phyloP scores from a whole-genome alignment of 2,797 vertebrate genomes.

The Gymnocypris eckloni region DNA sequence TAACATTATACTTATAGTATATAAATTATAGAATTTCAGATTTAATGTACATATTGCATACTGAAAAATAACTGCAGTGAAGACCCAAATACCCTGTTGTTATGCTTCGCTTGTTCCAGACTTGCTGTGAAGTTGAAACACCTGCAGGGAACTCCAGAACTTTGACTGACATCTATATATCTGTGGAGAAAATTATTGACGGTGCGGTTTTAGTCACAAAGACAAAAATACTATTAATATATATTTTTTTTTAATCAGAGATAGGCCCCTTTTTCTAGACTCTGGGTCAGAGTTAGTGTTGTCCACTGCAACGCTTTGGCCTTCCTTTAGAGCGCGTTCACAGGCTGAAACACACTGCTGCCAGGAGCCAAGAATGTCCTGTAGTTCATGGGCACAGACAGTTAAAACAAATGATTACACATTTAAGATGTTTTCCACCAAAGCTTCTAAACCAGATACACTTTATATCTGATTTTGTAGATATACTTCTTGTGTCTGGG shows the following conservation, averaged over 20 bases:
- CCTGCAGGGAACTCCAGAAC: slow-evolving; percentile 80
- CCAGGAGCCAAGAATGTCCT: slow-evolving; percentile 91
- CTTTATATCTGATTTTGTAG: background rate
- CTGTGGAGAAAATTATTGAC: slow-evolving; percentile 69
- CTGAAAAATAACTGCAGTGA: background rate
- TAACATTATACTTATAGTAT: too few species aligned
- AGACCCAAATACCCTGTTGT: slow-evolving; percentile 74
- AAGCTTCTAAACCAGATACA: background rate
- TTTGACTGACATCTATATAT: slow-evolving; percentile 82
- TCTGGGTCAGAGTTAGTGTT: slow-evolving; percentile 89
- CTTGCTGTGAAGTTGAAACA: slow-evolving; percentile 86
- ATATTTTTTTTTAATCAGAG: background rate
- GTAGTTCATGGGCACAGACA: background rate
- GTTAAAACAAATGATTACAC: background rate
- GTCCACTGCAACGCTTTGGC: slow-evolving; percentile 79
- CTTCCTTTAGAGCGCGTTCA: slow-evolving; percentile 77
- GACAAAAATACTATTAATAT: background rate
- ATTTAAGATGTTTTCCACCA: background rate
- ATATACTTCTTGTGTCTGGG: background rate
- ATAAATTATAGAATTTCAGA: too few species aligned
- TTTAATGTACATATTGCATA: too few species aligned
- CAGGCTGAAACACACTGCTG: slow-evolving; percentile 85
- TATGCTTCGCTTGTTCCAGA: slow-evolving; percentile 86
- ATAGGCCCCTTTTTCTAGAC: slow-evolving; percentile 82
- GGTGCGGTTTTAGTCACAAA: background rate